Base-by-base conservation (phyloP, 92 coral and sea anemone genomes). In the Zoanthus gigantus region DNA sequence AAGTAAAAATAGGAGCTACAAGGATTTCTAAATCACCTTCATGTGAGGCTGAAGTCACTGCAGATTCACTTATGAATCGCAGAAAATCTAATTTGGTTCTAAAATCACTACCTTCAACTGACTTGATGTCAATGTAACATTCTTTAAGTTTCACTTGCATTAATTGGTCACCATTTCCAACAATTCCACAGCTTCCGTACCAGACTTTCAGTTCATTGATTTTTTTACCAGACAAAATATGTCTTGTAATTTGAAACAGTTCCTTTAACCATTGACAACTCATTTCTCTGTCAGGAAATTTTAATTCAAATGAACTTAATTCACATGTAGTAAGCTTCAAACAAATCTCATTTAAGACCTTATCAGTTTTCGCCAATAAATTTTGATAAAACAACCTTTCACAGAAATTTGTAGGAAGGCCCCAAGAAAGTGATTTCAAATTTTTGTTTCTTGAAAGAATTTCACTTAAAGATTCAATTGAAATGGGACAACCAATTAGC, bases 361-460 rank as follows among this genome's bases (percentile, higher is more conserved):
- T 23, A 57, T 2, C 8, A 31, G 50, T 32, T 34, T 63, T 9
- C 11, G 42, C 44, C 10, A 31, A 54, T 3, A 13, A 29, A 0
- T 9, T 37, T 10, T 17, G 15, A 11, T 17, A 5, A 7, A 8
- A 8, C 11, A 28, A n/a, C 16, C 7, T 37, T 15, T 57, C 31
- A 31, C 74, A 63, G 1, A 44, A 10, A 6, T 42, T 63, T 45
- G 14, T 9, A 63, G 85, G 85, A 23, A 80, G 18, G 44, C 37
- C 17, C 85, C 85, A 80, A 80, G 85, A 69, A 46, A 80, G 74
- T n/a, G 58, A 80, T 44, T 65, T 45, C 85, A 80, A 45, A 8
- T 45, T 63, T 28, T 45, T 65, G 53, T 80, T 80, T 28, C 74
- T 45, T 80, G 57, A 80, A 44, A 80, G 85, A 44, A 80, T 80